Evolutionary conservation across 2,888 invertebrate genomes (phyloP), one percentile per base, ranked within the genome.

Genomic region (Epistrophe eligans): DNA sequence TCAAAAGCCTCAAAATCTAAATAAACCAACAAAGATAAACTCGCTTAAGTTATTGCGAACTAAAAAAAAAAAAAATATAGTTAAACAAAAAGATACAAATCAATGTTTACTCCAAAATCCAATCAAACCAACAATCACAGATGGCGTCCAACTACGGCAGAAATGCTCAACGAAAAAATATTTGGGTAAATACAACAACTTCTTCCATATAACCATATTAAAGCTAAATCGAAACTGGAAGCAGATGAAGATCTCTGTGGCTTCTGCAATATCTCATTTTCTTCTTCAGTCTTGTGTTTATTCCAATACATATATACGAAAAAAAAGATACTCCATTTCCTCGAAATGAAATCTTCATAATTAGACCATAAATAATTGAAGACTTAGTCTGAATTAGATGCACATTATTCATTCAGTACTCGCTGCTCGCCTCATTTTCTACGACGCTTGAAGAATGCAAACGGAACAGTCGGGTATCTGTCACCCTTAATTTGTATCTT

Each of bases 301-400:
- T 28, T 55, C 0, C 8, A 28, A 11, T 4, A 32, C 7, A 32
- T 1, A 35, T 1, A 35, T 24, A 2, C 24, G 24, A 35, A 35
- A 10, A 43, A 24, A 48, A 17, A 50, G 5, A 17, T 48, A 66
- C 48, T 67, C 50, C 67, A 50, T 60, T 13, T 50, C 58, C 28
- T 72, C 71, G 32, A 64, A 64, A 45, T 67, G 82, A 73, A 62
- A 81, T 77, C 32, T 67, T 67, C 84, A 79, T 83, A 87, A 87
- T 87, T 83, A 87, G 79, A 84, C 88, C 84, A 88, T 88, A 88
- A 88, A 88, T 88, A 88, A 88, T 88, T 84, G 73, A 80, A 77
- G 77, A 77, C 70, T 88, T 88, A 72, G 71, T 79, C 71, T 15
- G 70, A 88, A 84, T 84, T 88, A 84, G 88, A 77, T 77, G 83